Base-by-base conservation (phyloP, 2,797 vertebrate species). In the Fistularia commersonii region DNA sequence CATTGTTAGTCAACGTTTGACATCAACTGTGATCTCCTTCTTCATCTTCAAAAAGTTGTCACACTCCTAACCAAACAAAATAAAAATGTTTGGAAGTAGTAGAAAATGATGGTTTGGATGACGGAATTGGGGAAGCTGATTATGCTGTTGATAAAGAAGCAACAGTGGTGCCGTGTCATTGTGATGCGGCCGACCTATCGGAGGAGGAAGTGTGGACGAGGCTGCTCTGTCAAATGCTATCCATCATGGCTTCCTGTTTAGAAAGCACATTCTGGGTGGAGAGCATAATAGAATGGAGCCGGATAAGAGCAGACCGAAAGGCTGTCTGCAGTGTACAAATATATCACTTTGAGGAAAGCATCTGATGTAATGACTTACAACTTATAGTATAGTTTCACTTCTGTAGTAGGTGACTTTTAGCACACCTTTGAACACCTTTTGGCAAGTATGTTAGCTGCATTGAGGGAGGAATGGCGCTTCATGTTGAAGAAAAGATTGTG, bases 221-320 rank as follows among this genome's bases (percentile, higher is more conserved):
- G 73, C 62, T 53, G 13, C 51, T 66, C 60, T 81, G 81, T 82
- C 82, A 69, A 57, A 61, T 53, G 61, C 62, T 1, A 81, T 82
- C 84, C 73, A 86, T 82, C 77, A 74, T 42, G 65, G 61, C 72
- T 89, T 89, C 87, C 85, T 82, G 84, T 86, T 88, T 74, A 76
- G 66, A 80, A 61, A 63, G 57, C 72, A 52, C 36, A 15, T 41
- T 9, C 48, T 50, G 76, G 72, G 61, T 45, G 79, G 73, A 76
- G 71, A 66, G 59, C 56, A 1, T 41, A 41, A 43, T 48, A 46
- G 55, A 72, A 56, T 38, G 34, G 41, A 41, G 39, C 39, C 23
- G 23, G 23, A 23, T 23, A 23, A 23, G 23, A 23, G 23, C 4
- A 23, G 23, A 23, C 23, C 23, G 23, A 23, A 23, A 23, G 23